These are phyloP conservation scores for Sarcophaga rosellei DNA, from an alignment of 2,888 invertebrate species.

Conservation along the genomic window DNA sequence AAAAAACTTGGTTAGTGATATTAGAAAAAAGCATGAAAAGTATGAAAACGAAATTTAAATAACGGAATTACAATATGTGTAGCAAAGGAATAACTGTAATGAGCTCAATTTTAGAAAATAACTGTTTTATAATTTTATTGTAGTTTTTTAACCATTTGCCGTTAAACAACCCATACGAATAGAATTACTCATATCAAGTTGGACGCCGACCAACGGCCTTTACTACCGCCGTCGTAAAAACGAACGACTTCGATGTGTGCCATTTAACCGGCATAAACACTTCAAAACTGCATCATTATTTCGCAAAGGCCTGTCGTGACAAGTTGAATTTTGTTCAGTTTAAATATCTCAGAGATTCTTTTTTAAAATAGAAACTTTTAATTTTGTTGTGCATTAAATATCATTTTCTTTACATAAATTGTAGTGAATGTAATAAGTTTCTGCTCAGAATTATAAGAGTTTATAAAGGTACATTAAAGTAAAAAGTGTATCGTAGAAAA, in stretches of 20 bases:
- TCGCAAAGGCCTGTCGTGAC: constrained; percentile 61
- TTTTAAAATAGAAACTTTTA: constrained; percentile 7
- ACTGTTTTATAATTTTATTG: too few species aligned
- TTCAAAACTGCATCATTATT: constrained; percentile 64
- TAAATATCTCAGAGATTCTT: not conserved
- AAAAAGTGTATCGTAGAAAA: constrained; percentile 53
- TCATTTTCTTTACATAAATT: constrained; percentile 25
- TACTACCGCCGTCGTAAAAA: not conserved
- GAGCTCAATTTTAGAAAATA: too few species aligned
- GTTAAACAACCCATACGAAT: not conserved
- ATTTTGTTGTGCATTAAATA: constrained; percentile 38
- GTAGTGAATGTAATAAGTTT: constrained; percentile 28
- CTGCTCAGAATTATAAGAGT: not conserved
- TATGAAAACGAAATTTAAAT: too few species aligned
- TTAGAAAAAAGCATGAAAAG: too few species aligned
- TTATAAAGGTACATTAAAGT: constrained; percentile 42
- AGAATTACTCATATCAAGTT: too few species aligned
- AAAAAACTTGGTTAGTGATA: too few species aligned
- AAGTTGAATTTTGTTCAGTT: constrained; percentile 45
- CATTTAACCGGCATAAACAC: constrained; percentile 56
- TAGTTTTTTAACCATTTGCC: too few species aligned
- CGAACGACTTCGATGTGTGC: not conserved
- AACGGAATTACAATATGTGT: too few species aligned
- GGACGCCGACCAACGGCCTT: too few species aligned
- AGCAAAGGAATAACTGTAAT: too few species aligned